A percentile compares a stretch with the other conserved stretches of the same genome.
These are phyloP conservation scores for Aplodontia rufa DNA, from an alignment of 2,113 vertebrate species.

Conservation along the genomic window DNA sequence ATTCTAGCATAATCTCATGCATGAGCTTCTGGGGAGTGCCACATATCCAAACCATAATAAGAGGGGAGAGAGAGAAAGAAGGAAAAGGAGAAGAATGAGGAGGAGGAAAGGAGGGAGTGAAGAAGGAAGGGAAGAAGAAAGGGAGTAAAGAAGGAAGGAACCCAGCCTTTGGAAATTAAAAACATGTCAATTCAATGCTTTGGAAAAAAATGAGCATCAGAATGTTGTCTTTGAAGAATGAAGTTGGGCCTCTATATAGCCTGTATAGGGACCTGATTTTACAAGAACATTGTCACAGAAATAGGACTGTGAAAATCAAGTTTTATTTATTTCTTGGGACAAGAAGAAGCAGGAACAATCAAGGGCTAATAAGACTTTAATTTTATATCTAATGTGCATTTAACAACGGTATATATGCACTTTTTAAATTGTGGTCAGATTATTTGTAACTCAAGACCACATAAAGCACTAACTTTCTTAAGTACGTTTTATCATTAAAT, in stretches of 20 bases:
- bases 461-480: neutral
- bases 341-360: neutral
- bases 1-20: too few relatives aligned
- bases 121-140: rapidly evolving
- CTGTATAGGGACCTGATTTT: neutral
- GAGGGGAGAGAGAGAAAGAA: too few relatives aligned
- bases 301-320: neutral
- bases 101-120: too few relatives aligned
- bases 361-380: neutral
- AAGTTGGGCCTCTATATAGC: too few relatives aligned
- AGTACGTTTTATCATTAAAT: neutral
- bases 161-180: neutral
- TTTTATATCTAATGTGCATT: neutral
- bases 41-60: too few relatives aligned
- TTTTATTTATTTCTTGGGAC: neutral
- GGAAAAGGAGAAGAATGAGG: too few relatives aligned
- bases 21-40: too few relatives aligned
- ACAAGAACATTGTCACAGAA: neutral
- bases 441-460: neutral
- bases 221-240: neutral
- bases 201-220: neutral
- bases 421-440: neutral
- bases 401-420: neutral
- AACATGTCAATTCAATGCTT: neutral
- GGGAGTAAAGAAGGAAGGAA: neutral